Percentiles rank a stretch among this genome's conserved stretches.
Conservation (phyloP, 2,797 vertebrate genomes). For the Xenopus petersii region DNA sequence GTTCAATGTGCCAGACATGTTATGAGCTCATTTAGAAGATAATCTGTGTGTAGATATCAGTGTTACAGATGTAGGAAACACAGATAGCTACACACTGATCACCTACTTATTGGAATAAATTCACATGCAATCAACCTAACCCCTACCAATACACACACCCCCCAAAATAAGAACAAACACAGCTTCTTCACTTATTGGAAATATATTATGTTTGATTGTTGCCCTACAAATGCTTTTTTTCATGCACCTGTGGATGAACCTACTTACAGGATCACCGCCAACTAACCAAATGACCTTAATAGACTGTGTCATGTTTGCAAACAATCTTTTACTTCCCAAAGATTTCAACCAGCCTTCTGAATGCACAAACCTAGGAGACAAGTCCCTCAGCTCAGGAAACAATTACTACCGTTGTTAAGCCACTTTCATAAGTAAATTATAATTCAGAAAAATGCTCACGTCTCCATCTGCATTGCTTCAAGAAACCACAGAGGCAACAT, state of each 20-base stretch:
- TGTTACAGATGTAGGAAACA: no score
- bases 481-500: conserved; percentile 4
- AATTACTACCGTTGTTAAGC: conserved; percentile 54
- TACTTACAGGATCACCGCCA: conserved; percentile 5
- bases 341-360: conserved; percentile 51
- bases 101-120: no score
- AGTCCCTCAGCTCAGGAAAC: conserved; percentile 57
- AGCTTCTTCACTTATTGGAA: no score
- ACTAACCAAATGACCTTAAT: conserved; percentile 51
- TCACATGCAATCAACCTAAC: no score
- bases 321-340: conserved; percentile 51
- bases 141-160: no score
- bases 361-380: conserved; percentile 48
- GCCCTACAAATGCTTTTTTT: background rate
- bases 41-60: no score
- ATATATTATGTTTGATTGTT: no score
- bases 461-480: conserved; percentile 19
- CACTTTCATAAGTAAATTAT: conserved; percentile 56
- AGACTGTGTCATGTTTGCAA: conserved; percentile 58
- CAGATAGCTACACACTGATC: no score
- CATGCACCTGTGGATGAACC: background rate
- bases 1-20: background rate
- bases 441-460: conserved; percentile 45
- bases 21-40: no score
- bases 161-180: no score